Evolutionary conservation across 2,113 vertebrate genomes (phyloP).

Genomic region (Argyrosomus japonicus): DNA sequence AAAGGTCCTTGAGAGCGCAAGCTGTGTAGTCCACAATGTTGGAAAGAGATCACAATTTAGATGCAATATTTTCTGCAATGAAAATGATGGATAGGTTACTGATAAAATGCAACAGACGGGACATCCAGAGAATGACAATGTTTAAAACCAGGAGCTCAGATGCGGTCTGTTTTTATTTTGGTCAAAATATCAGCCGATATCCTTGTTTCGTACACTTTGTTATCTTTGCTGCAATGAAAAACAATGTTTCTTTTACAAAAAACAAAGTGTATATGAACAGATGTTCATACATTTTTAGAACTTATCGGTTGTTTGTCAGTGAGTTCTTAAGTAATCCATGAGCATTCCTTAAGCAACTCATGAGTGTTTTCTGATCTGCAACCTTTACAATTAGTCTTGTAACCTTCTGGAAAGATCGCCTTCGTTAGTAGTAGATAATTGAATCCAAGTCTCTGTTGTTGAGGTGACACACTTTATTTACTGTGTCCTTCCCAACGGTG

Average conservation of each 20-base stretch:
- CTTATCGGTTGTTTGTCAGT: too few relatives aligned
- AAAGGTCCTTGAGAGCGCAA: slow-evolving; percentile 63
- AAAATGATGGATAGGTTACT: slow-evolving; percentile 50
- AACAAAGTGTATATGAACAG: not conserved
- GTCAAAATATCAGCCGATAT: not conserved
- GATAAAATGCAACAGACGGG: slow-evolving; percentile 41
- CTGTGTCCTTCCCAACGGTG: not conserved
- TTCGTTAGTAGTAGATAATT: not conserved
- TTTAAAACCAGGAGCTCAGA: slow-evolving; percentile 12
- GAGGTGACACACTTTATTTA: too few relatives aligned
- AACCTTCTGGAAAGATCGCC: not conserved
- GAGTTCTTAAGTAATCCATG: not conserved
- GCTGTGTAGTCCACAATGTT: slow-evolving; percentile 57
- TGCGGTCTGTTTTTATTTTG: not conserved
- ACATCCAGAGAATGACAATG: slow-evolving; percentile 36
- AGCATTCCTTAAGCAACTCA: not conserved
- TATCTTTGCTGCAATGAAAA: slow-evolving; percentile 13
- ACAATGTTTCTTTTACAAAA: not conserved
- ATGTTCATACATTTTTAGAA: too few relatives aligned
- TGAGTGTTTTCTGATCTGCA: not conserved
- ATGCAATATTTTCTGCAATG: slow-evolving; percentile 64
- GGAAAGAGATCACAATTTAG: slow-evolving; percentile 78
- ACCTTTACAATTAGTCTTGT: not conserved
- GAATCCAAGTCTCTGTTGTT: too few relatives aligned
- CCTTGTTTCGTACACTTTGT: not conserved